Conservation (phyloP, 2,797 vertebrate species). For the Vireo griseus region DNA sequence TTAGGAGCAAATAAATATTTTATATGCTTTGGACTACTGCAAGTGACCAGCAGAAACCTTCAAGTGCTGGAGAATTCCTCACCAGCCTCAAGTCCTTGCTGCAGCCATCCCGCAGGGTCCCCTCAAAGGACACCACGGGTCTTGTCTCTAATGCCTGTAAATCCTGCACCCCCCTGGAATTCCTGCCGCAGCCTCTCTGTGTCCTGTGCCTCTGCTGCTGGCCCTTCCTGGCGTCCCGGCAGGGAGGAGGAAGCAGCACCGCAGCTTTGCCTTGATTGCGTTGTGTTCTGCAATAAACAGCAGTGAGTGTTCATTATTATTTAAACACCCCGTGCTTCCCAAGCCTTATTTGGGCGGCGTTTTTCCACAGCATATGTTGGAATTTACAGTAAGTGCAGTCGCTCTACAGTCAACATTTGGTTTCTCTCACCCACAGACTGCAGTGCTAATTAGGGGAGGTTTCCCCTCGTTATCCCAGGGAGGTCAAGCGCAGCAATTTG, state of each 20-base stretch:
- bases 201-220: fast-evolving
- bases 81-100: background rate
- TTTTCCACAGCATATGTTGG: conserved; percentile 68
- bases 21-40: background rate
- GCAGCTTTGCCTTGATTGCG: background rate
- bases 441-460: conserved; percentile 68
- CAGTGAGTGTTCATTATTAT: conserved; percentile 66
- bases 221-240: background rate
- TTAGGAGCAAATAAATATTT: conserved; percentile 59
- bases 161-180: background rate
- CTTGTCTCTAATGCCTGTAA: background rate
- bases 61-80: background rate
- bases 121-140: background rate
- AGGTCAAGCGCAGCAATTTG: conserved; percentile 69
- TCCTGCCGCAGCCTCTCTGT: background rate
- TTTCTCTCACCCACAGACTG: conserved; percentile 59
- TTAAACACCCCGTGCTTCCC: conserved; percentile 65
- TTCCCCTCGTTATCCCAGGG: conserved; percentile 52
- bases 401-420: conserved; percentile 67
- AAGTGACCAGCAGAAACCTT: background rate
- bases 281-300: conserved; percentile 48
- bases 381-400: conserved; percentile 69
- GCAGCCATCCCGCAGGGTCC: background rate
- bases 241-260: background rate
- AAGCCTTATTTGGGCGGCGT: conserved; percentile 66